Evolutionary conservation across 2,888 invertebrate genomes (phyloP).

Genomic region (Ptychoptera albimana): DNA sequence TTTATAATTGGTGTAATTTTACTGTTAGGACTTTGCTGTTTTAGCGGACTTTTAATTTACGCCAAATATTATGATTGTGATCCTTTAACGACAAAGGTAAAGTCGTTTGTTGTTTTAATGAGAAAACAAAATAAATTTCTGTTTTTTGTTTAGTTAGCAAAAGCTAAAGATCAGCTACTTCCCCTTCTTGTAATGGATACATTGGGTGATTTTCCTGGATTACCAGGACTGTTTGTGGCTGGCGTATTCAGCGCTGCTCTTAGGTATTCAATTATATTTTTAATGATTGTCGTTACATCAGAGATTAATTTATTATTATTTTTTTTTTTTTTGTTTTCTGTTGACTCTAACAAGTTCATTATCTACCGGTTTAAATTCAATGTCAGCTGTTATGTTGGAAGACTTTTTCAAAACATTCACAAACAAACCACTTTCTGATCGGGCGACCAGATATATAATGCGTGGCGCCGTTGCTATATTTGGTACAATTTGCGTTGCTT

Average conservation of each 20-base stretch:
- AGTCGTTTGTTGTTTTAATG: slow-evolving; percentile 1
- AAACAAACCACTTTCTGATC: slow-evolving; percentile 35
- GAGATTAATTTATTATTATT: not conserved
- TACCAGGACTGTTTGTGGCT: slow-evolving; percentile 78
- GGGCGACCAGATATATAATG: slow-evolving; percentile 42
- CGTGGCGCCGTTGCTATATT: slow-evolving; percentile 46
- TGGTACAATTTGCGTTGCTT: slow-evolving; percentile 43
- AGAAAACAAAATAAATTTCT: slow-evolving; percentile 5
- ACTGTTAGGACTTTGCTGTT: slow-evolving; percentile 63
- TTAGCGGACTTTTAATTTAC: slow-evolving; percentile 73
- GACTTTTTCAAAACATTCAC: slow-evolving; percentile 47
- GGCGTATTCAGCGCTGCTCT: slow-evolving; percentile 83
- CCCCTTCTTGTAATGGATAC: slow-evolving; percentile 75
- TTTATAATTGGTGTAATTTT: slow-evolving; percentile 61
- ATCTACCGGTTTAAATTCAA: slow-evolving; percentile 61
- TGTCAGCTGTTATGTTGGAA: slow-evolving; percentile 57
- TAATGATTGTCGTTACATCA: not conserved
- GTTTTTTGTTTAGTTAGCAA: slow-evolving; percentile 36
- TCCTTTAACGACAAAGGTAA: slow-evolving; percentile 55
- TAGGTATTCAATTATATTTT: slow-evolving; percentile 34
- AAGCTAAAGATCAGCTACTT: slow-evolving; percentile 61
- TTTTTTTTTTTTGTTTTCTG: too few species aligned
- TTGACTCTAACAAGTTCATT: slow-evolving; percentile 39
- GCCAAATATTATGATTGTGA: slow-evolving; percentile 74
- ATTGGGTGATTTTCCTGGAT: slow-evolving; percentile 57